Percentiles rank a stretch among this genome's conserved stretches.
phyloP scores from a whole-genome alignment of 2,113 vertebrate genomes.

The Actenoides hombroni region DNA sequence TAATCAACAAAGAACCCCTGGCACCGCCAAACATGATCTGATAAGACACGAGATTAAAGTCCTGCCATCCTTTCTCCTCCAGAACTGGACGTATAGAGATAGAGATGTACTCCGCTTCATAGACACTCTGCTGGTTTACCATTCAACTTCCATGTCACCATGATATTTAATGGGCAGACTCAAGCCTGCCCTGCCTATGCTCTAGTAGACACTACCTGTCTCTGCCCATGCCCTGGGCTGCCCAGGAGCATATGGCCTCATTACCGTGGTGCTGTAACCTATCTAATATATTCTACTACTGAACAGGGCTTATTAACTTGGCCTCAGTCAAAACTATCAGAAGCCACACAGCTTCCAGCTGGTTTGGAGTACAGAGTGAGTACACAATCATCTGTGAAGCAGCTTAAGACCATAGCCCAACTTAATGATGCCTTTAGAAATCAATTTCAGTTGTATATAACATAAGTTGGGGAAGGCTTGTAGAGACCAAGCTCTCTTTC shows the following conservation, averaged over 20 bases:
- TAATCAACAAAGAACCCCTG: not conserved
- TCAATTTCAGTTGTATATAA: not conserved
- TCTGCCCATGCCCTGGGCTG: not conserved
- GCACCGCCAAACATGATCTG: not conserved
- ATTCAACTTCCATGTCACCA: not conserved
- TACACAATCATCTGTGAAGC: not conserved
- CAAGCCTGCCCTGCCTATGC: not conserved
- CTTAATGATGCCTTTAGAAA: not conserved
- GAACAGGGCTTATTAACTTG: not conserved
- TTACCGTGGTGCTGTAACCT: not conserved
- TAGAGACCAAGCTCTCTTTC: not conserved
- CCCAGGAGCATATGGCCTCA: not conserved
- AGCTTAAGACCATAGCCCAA: not conserved
- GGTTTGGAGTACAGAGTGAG: not conserved
- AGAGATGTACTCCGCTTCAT: not conserved
- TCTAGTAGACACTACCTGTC: not conserved
- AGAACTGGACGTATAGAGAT: not conserved
- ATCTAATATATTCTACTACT: not conserved
- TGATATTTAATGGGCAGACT: not conserved
- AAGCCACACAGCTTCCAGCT: not conserved
- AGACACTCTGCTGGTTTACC: not conserved
- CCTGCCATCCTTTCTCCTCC: not conserved
- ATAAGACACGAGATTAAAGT: not conserved
- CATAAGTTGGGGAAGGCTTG: not conserved
- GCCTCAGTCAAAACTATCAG: not conserved